Evolutionary conservation across 2,113 vertebrate genomes (phyloP).

Genomic region (Melanotaenia duboulayi): DNA sequence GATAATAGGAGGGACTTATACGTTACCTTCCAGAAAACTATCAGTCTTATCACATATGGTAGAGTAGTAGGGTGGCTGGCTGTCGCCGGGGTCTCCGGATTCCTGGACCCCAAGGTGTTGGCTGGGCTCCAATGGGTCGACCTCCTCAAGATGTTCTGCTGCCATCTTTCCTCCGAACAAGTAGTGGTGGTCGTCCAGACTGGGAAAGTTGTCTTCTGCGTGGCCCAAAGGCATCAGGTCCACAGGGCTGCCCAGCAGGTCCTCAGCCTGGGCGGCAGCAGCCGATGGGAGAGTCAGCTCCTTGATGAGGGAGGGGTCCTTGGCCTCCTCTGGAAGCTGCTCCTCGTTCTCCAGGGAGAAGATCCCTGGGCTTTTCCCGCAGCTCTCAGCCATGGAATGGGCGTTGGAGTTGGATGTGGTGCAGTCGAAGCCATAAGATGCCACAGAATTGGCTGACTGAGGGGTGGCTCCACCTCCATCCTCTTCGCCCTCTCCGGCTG

Average conservation of each 20-base stretch:
- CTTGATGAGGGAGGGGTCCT: conserved; percentile 84
- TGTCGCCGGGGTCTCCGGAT: conserved; percentile 56
- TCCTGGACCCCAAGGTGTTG: conserved; percentile 51
- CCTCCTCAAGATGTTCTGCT: conserved; percentile 55
- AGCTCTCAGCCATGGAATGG: conserved; percentile 85
- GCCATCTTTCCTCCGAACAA: conserved; percentile 73
- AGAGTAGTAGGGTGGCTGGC: conserved; percentile 82
- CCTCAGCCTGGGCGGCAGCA: conserved; percentile 59
- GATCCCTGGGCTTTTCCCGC: conserved; percentile 85
- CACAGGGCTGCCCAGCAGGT: conserved; percentile 74
- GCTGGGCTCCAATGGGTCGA: conserved; percentile 62
- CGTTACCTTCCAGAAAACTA: conserved; percentile 88
- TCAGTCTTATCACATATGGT: conserved; percentile 86
- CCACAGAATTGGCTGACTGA: conserved; percentile 85
- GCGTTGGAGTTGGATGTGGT: conserved; percentile 84
- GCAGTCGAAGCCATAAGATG: conserved; percentile 86
- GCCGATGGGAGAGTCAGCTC: conserved; percentile 79
- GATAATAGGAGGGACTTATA: conserved; percentile 80
- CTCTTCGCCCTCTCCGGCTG: conserved; percentile 69
- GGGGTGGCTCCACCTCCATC: conserved; percentile 81
- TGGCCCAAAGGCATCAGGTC: conserved; percentile 80
- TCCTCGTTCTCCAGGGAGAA: conserved; percentile 87
- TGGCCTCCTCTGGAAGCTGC: conserved; percentile 82
- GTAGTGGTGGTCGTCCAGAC: conserved; percentile 75
- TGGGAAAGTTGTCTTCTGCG: conserved; percentile 45